Base-by-base conservation (phyloP, 1,140 invertebrate species). In the Leptopilina boulardi region DNA sequence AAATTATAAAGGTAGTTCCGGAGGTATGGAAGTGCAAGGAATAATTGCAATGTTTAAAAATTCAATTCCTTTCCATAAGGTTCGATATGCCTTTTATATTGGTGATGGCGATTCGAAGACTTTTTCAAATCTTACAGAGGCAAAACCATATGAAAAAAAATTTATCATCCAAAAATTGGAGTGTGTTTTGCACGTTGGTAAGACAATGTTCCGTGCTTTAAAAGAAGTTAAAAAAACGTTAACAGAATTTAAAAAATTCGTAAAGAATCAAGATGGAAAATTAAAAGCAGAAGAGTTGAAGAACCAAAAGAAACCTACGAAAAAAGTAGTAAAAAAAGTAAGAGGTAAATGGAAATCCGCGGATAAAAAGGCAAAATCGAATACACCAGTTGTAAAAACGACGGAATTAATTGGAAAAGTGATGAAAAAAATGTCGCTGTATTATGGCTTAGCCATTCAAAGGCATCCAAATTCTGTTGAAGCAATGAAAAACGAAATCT, bases 131-230 rank as follows among this genome's bases (percentile, higher is more conserved):
- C 42, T 54, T 30, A 54, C 3, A 1, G 30, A 54, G 13, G 47
- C 44, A 26, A 54, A 54, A n/a, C 72, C 72, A 56, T 56, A 38
- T 56, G 23, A 9, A 26, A 15, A 47, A 13, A 51, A 74, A 30
- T 74, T 74, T 19, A 15, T 74, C 21, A 44, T 74, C 1, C 42
- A 74, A 44, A 42, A 74, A 18, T 44, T 74, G 10, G 72, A 74
- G 26, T 74, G 72, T 74, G 51, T 74, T 11, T 26, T 74, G 51
- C 72, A 74, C 23, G 47, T 81, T 70, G 59, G 78, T 38, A 79
- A 81, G 71, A 54, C 74, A 79, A 79, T 81, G 77, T 78, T 19
- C 30, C 4, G 47, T 51, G 18, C 38, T n/a, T 41, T 74, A 34
- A 70, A 76, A 79, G 56, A 72, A 21, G 74, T 23, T 21, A 79